phyloP scores from a whole-genome alignment of 2,888 invertebrate genomes.

The Eilema depressum region DNA sequence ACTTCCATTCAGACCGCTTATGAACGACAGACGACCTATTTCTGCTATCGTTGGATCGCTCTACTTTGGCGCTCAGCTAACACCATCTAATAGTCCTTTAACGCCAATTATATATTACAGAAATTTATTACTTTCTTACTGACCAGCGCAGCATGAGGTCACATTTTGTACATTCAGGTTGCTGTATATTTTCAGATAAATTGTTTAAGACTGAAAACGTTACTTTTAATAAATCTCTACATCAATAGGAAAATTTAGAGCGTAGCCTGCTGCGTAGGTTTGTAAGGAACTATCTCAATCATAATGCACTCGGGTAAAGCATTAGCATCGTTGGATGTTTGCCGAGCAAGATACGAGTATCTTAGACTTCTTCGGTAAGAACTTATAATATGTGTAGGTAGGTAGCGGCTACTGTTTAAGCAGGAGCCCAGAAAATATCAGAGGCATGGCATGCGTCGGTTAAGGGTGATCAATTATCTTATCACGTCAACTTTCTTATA shows the following conservation, averaged over 20 bases:
- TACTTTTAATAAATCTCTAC: background rate
- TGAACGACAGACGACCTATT: conserved; percentile 76
- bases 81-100: conserved; percentile 60
- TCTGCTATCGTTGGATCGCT: conserved; percentile 79
- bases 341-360: background rate
- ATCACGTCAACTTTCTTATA: too few relatives aligned
- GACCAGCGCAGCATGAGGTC: conserved; percentile 10
- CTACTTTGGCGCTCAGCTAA: conserved; percentile 69
- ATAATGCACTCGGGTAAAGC: background rate
- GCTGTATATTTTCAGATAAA: background rate
- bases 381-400: too few relatives aligned
- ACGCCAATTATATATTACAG: conserved; percentile 42
- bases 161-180: background rate
- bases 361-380: too few relatives aligned
- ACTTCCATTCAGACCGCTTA: conserved; percentile 73
- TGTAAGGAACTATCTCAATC: background rate
- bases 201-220: background rate
- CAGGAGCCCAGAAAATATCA: background rate
- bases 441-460: background rate
- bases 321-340: background rate
- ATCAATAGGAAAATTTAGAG: too few relatives aligned
- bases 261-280: too few relatives aligned
- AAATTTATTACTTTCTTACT: conserved; percentile 32
- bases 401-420: too few relatives aligned
- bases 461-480: background rate